Evolutionary conservation across 2,113 vertebrate genomes (phyloP), one percentile per base, ranked within the genome.

Genomic region (Equus przewalskii): DNA sequence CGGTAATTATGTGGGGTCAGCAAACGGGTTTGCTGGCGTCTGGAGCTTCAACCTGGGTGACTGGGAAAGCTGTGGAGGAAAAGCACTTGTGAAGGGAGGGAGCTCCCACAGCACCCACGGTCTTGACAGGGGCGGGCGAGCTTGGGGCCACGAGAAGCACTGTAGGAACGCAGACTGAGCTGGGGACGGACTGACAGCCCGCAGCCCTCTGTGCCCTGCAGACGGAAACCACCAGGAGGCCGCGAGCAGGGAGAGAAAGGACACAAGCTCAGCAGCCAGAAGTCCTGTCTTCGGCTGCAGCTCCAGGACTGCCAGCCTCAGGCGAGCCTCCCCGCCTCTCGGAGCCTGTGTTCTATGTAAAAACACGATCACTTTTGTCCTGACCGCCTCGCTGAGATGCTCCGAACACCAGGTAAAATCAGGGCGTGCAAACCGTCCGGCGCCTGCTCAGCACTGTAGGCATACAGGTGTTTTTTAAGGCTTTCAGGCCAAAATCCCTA

Each of bases 401-500:
- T 81, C 60, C 51, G 41, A 78, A 70, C 78, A 54, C 13, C 3
- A 22, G 81, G 78, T 60, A 60, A 96, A 95, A 73, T 30, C 22
- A 46, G 12, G 11, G 10, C 15, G 7, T 86, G 60, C 70, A 88
- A 94, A 70, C 36, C 86, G 18, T 72, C 84, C 19, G 30, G 67
- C 21, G 92, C 75, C 72, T 81, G 73, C 69, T 62, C 75, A 54
- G 13, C 80, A 60, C 15, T 33, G 2, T 56, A 65, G 16, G 58
- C 79, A 69, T 79, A 33, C 11, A 69, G 82, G 21, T 16, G 7
- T 46, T 60, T 91, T 72, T 36, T 65, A 84, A 97, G 54, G 21
- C 41, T 95, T 97, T 95, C 65, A 84, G 65, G 73, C 33, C 79
- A 96, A 93, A 96, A 89, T 46, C 8, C 36, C 86, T 72, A 67